Conservation (phyloP, 2,888 invertebrate genomes). For the Nymphalis c-album region DNA sequence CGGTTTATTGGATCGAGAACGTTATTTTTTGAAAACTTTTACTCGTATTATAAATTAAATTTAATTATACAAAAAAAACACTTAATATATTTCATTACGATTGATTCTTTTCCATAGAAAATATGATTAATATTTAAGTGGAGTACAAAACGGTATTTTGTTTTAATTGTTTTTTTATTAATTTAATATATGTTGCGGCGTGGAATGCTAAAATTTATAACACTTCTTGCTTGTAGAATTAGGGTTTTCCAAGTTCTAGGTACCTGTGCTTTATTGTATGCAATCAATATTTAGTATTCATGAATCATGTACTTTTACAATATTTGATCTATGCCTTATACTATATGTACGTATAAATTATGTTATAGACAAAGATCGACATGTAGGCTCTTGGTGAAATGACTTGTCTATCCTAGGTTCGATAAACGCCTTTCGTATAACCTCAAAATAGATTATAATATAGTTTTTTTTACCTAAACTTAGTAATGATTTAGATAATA, state of each 20-base stretch:
- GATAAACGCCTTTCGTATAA: too few relatives aligned
- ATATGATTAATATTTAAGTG: neutral
- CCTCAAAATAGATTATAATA: too few relatives aligned
- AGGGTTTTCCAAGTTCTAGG: neutral
- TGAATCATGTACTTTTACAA: too few relatives aligned
- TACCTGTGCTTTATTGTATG: too few relatives aligned
- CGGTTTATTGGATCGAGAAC: slow-evolving; percentile 4
- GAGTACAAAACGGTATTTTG: neutral
- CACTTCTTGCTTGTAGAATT: slow-evolving; percentile 2
- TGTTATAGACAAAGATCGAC: too few relatives aligned
- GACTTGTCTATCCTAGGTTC: too few relatives aligned
- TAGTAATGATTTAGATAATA: too few relatives aligned
- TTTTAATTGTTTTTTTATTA: neutral
- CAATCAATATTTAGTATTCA: too few relatives aligned
- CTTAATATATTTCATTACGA: neutral
- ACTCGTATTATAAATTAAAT: neutral
- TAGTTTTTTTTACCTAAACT: too few relatives aligned
- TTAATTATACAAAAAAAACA: neutral
- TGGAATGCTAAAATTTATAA: neutral
- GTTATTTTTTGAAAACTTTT: slow-evolving; percentile 9
- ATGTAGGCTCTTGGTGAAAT: too few relatives aligned
- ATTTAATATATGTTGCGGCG: neutral
- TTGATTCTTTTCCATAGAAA: neutral
- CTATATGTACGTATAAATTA: too few relatives aligned
- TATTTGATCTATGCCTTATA: too few relatives aligned